phyloP scores from a whole-genome alignment of 2,113 vertebrate species.

The Mormoops blainvillei region DNA sequence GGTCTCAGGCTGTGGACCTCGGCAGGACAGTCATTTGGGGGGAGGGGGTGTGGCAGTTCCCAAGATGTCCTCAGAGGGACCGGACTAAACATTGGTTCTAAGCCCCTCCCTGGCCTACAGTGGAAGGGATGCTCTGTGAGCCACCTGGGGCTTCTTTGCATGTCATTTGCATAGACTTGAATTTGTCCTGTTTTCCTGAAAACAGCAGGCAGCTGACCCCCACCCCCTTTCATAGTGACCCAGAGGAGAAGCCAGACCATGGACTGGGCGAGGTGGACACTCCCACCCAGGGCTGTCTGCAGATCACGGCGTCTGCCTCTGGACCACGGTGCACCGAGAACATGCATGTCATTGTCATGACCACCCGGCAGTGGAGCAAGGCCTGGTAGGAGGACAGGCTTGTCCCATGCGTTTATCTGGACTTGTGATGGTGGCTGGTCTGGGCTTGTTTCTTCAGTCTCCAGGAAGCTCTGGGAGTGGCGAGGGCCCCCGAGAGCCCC shows the following conservation, averaged over 20 bases:
- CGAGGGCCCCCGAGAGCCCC: not conserved
- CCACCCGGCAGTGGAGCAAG: slow-evolving; percentile 88
- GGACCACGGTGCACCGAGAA: slow-evolving; percentile 92
- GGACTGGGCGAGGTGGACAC: slow-evolving; percentile 86
- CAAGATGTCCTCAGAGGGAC: not conserved
- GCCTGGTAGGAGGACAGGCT: slow-evolving; percentile 78
- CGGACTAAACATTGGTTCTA: not conserved
- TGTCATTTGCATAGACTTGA: not conserved
- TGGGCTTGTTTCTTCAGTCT: not conserved
- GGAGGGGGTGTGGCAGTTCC: not conserved
- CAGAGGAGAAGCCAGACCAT: slow-evolving; percentile 80
- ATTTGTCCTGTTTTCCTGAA: not conserved
- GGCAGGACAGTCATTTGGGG: not conserved
- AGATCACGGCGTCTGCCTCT: slow-evolving; percentile 87
- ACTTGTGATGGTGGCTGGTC: not conserved
- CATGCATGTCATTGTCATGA: slow-evolving; percentile 89
- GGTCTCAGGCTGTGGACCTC: not conserved
- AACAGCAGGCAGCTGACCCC: not conserved
- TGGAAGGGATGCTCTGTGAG: not conserved
- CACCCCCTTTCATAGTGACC: slow-evolving; percentile 76
- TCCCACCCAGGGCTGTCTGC: slow-evolving; percentile 90
- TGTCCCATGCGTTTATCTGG: not conserved
- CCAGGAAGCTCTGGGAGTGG: not conserved
- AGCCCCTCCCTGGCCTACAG: not conserved
- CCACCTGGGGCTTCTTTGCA: not conserved